These are phyloP conservation scores for Yponomeuta sedellus DNA, from an alignment of 2,888 invertebrate genomes.

Conservation along the genomic window DNA sequence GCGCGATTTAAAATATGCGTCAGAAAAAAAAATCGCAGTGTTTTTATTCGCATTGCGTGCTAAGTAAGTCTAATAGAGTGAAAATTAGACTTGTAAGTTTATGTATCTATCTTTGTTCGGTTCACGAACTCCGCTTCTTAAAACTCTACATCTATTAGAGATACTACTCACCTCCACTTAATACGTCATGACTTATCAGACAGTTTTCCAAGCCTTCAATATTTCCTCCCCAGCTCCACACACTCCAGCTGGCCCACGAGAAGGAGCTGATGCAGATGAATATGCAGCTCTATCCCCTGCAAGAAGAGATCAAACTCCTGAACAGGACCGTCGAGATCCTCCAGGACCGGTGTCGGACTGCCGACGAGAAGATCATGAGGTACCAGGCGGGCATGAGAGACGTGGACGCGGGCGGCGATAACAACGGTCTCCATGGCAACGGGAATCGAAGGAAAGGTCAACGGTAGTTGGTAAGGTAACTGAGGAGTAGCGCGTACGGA, in stretches of 20 bases:
- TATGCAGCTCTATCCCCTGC: constrained; percentile 73
- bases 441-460: constrained; percentile 8
- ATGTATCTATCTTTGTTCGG: too few species aligned
- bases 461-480: background rate
- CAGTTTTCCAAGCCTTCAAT: background rate
- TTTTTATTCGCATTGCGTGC: too few species aligned
- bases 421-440: constrained; percentile 17
- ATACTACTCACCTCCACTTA: too few species aligned
- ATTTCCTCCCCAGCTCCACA: constrained; percentile 79
- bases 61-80: too few species aligned
- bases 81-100: too few species aligned
- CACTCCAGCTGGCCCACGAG: constrained; percentile 83
- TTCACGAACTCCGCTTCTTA: too few species aligned
- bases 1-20: too few species aligned
- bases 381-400: constrained; percentile 46
- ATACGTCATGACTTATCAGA: too few species aligned
- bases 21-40: too few species aligned
- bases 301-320: constrained; percentile 77
- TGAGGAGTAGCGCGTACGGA: too few species aligned
- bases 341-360: constrained; percentile 49
- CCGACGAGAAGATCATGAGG: constrained; percentile 55
- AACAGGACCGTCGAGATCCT: constrained; percentile 74
- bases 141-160: too few species aligned
- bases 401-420: constrained; percentile 55
- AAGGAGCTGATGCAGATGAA: constrained; percentile 82